Percentiles rank a stretch among this genome's conserved stretches.
Conservation (phyloP, 1,140 invertebrate species). For the Zelostemma sp. region DNA sequence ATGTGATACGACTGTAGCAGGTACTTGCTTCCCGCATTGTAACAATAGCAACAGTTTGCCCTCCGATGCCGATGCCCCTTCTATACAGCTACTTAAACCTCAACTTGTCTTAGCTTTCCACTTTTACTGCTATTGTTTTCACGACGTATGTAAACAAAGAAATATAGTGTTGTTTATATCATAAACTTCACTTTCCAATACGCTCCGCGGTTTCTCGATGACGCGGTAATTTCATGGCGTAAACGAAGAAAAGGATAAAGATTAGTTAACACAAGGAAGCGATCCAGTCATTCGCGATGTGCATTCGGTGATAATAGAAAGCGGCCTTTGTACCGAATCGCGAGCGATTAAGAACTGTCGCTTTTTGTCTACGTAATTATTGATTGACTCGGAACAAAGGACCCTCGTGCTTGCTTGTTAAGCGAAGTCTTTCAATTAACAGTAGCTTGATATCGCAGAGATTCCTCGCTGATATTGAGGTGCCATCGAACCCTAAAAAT, state of each 20-base stretch:
- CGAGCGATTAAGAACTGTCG: not conserved
- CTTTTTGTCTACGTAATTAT: not conserved
- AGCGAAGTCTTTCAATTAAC: not conserved
- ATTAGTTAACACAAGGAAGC: not conserved
- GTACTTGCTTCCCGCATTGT: constrained; percentile 11
- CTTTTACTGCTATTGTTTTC: too few relatives aligned
- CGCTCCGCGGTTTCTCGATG: too few relatives aligned
- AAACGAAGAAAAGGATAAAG: not conserved
- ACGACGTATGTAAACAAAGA: too few relatives aligned
- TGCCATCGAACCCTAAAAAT: not conserved
- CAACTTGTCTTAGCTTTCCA: constrained; percentile 1
- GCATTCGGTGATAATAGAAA: not conserved
- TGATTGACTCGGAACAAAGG: constrained; percentile 1
- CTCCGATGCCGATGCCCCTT: constrained; percentile 1
- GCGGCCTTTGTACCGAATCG: not conserved
- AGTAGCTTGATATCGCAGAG: not conserved
- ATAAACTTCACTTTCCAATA: too few relatives aligned
- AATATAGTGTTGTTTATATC: too few relatives aligned
- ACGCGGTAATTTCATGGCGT: too few relatives aligned
- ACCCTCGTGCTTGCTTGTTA: not conserved
- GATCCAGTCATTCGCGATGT: not conserved
- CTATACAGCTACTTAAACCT: constrained; percentile 6
- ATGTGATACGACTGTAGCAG: not conserved
- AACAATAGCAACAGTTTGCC: not conserved
- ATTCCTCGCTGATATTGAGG: not conserved